phyloP scores from a whole-genome alignment of 2,113 vertebrate species.

The Myodes glareolus region DNA sequence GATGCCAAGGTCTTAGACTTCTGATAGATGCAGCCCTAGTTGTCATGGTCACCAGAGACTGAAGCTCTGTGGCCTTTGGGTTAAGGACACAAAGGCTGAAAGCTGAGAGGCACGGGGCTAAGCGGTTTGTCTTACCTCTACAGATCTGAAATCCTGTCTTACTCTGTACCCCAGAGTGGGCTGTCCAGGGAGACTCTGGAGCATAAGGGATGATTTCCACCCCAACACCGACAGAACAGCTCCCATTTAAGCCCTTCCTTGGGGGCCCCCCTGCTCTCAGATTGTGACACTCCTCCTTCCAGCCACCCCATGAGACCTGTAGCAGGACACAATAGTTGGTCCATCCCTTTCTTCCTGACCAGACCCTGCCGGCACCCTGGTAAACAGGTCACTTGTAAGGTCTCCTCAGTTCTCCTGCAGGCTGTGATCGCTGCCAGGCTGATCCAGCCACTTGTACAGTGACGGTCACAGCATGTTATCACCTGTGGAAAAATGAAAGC shows the following conservation, averaged over 20 bases:
- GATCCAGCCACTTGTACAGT: fast-evolving
- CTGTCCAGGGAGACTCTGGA: not conserved
- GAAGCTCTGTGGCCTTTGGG: not conserved
- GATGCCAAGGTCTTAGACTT: not conserved
- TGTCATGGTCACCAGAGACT: too few relatives aligned
- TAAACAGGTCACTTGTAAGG: fast-evolving
- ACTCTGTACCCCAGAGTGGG: not conserved
- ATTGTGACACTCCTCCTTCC: not conserved
- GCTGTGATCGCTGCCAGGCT: not conserved
- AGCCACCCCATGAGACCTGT: not conserved
- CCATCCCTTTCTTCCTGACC: not conserved
- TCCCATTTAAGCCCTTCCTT: not conserved
- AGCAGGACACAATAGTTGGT: too few relatives aligned
- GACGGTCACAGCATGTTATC: not conserved
- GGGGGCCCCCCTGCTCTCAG: not conserved
- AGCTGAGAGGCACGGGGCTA: fast-evolving
- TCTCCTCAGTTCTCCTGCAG: not conserved
- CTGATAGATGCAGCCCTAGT: fast-evolving
- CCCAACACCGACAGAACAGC: not conserved
- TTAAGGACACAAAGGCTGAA: not conserved
- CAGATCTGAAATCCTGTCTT: not conserved
- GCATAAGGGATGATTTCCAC: not conserved
- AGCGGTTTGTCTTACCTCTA: not conserved
- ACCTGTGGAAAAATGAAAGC: not conserved
- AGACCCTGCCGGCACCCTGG: not conserved